Evolutionary conservation across 2,797 vertebrate genomes (phyloP), one percentile per base, ranked within the genome.

Genomic region (Protosalanx chinensis): DNA sequence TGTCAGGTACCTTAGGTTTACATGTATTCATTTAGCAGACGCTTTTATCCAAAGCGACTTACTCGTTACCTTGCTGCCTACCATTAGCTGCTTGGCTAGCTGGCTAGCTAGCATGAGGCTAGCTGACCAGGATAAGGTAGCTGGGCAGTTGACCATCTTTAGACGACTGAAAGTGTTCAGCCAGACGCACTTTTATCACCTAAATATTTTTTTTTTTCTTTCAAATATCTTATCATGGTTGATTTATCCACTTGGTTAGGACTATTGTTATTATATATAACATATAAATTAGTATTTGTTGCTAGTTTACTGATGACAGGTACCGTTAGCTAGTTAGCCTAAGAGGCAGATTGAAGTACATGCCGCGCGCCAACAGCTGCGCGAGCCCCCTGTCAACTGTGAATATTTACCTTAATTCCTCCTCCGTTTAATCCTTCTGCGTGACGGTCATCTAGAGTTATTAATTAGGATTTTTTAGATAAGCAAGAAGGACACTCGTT

Each of bases 101-200:
- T 37, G 20, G 51, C 53, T 53, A 68, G 67, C 67, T 68, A 57
- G 16, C 33, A 32, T 35, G 56, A 56, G 20, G 53, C 53, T 57
- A 49, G 35, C 20, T 20, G 10, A 41, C 23, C 63, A 33, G 0
- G 41, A 18, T 37, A 0, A 23, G 64, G 63, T 70, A 57, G 61
- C 15, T 64, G 3, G 41, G 60, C 27, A 35, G 49, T 32, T 46
- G 51, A 46, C 41, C 41, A 46, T 46, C 41, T 46, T 46, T 12
- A 46, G 41, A 46, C 41, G 41, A 46, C 10, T 46, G 41, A 46
- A 46, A 46, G 41, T 46, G 41, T 12, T 46, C 41, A 46, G 41
- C 56, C 27, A 12, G 56, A 27, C n/a, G 29, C 58, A 46, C 23
- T 29, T 35, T 20, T 23, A 46, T 37, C 37, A 30, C 13, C 13